These are phyloP conservation scores for Dioctria linearis DNA, from an alignment of 2,888 invertebrate species.

Conservation along the genomic window DNA sequence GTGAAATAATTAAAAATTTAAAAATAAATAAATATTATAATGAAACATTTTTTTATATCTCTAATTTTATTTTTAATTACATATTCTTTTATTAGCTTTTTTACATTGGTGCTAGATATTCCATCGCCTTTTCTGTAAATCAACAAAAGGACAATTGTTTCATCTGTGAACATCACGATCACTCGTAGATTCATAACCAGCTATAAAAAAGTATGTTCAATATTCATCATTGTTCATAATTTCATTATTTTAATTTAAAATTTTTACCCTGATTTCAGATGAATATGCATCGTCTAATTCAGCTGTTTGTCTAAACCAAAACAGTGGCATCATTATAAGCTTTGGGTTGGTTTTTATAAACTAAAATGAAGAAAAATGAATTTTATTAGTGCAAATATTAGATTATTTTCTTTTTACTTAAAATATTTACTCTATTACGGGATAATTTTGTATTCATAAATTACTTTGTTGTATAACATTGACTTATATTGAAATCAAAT, in stretches of 20 bases:
- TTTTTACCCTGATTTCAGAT: constrained; percentile 64
- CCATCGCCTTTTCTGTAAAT: no score
- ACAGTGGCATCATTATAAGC: constrained; percentile 77
- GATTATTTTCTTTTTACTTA: no score
- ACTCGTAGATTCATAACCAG: no score
- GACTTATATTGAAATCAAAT: constrained; percentile 79
- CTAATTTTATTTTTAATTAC: no score
- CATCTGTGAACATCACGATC: no score
- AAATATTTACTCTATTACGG: constrained; percentile 73
- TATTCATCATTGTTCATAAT: background rate
- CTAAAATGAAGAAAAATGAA: constrained; percentile 67
- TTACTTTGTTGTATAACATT: constrained; percentile 86
- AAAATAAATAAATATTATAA: no score
- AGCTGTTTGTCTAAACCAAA: constrained; percentile 84
- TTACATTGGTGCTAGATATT: no score
- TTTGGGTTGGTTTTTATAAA: constrained; percentile 73
- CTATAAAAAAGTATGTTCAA: constrained; percentile 28
- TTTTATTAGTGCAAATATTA: no score
- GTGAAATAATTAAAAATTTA: no score
- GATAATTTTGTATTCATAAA: constrained; percentile 74
- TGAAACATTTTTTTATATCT: no score
- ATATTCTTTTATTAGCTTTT: no score
- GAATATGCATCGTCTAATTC: constrained; percentile 75
- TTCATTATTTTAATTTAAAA: background rate
- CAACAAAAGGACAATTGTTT: no score